Evolutionary conservation across 2,113 vertebrate species (phyloP).

Genomic region (Lagenorhynchus albirostris): DNA sequence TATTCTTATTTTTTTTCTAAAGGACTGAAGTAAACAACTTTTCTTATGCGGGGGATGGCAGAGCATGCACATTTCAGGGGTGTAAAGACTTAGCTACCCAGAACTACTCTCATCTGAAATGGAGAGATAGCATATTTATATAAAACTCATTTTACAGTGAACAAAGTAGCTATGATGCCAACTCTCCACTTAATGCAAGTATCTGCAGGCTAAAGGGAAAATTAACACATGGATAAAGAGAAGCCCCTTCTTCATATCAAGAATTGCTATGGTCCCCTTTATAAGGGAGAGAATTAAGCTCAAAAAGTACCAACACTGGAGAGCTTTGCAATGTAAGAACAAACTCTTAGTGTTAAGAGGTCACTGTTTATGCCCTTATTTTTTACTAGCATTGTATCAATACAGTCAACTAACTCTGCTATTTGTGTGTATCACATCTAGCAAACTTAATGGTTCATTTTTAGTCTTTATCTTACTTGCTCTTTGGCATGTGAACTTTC

Average conservation of each 20-base stretch:
- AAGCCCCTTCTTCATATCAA: background rate
- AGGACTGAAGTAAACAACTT: background rate
- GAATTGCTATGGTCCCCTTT: background rate
- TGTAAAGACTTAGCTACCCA: background rate
- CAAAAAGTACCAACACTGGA: background rate
- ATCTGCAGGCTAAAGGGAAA: background rate
- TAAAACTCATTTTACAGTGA: background rate
- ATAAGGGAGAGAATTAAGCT: background rate
- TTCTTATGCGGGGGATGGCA: background rate
- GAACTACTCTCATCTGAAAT: background rate
- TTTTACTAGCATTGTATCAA: background rate
- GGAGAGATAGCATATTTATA: background rate
- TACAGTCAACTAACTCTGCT: background rate
- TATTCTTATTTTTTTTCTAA: background rate
- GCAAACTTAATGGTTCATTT: background rate
- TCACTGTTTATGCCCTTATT: background rate
- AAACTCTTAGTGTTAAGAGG: background rate
- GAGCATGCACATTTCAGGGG: background rate
- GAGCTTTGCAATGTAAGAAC: background rate
- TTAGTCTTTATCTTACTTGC: background rate
- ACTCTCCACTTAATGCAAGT: background rate
- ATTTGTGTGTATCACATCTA: background rate
- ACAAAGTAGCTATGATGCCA: background rate
- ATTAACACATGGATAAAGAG: background rate
- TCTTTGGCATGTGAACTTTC: background rate